Percentiles rank a stretch among this genome's conserved stretches.
These are phyloP conservation scores for Proteles cristata DNA, from an alignment of 2,113 vertebrate genomes.

Conservation along the genomic window DNA sequence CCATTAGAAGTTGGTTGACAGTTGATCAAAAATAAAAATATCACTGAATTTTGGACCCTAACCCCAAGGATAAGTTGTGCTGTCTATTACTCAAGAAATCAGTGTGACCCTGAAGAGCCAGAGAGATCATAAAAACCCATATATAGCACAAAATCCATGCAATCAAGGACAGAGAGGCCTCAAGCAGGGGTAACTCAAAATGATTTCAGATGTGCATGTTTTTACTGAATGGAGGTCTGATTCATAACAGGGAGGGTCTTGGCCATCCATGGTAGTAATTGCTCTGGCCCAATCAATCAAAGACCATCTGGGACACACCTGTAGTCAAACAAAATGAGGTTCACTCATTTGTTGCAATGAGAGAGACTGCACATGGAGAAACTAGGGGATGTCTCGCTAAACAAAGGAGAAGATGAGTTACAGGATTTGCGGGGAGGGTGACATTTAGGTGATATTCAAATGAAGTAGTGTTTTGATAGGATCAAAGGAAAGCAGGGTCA, in stretches of 20 bases:
- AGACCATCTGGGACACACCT: neutral
- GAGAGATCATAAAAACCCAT: neutral
- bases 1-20: neutral
- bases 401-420: neutral
- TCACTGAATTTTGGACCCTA: neutral
- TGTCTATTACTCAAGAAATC: neutral
- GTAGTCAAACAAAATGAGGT: neutral
- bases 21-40: neutral
- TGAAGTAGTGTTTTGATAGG: neutral
- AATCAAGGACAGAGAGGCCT: neutral
- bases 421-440: neutral
- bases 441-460: neutral
- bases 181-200: neutral
- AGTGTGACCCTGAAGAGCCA: neutral
- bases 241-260: neutral
- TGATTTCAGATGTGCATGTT: neutral
- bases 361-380: neutral
- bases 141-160: neutral
- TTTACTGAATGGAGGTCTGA: neutral
- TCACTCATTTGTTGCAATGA: neutral
- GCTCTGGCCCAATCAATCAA: neutral
- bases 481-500: neutral
- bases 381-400: neutral
- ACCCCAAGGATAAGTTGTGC: neutral
- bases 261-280: neutral